Conservation (phyloP, 1,140 invertebrate genomes). For the Odontomachus brunneus region DNA sequence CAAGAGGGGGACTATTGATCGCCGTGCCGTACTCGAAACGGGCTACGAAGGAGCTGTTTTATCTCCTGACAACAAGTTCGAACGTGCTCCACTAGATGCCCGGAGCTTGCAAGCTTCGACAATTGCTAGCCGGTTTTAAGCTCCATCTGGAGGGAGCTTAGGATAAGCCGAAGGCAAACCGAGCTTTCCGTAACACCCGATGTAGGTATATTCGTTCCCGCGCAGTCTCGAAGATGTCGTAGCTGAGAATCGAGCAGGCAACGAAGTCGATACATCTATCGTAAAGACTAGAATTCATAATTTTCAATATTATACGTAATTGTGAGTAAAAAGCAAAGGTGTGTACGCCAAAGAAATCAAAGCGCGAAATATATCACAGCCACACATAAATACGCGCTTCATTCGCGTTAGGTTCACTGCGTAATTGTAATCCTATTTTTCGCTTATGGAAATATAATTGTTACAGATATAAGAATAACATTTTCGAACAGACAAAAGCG, state of each 20-base stretch:
- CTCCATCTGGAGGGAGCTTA: constrained; percentile 62
- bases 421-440: too few relatives aligned
- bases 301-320: too few relatives aligned
- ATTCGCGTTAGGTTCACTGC: too few relatives aligned
- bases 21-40: constrained; percentile 4
- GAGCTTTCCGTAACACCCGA: constrained; percentile 24
- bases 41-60: constrained; percentile 75
- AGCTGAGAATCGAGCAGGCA: neutral
- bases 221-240: neutral
- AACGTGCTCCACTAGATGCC: constrained; percentile 69
- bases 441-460: too few relatives aligned
- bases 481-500: too few relatives aligned
- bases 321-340: too few relatives aligned
- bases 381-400: too few relatives aligned
- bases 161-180: constrained; percentile 21
- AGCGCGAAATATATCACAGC: too few relatives aligned
- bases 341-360: too few relatives aligned
- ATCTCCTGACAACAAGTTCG: constrained; percentile 65
- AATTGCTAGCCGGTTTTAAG: constrained; percentile 22
- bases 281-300: neutral
- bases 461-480: too few relatives aligned
- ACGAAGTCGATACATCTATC: neutral
- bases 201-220: constrained; percentile 8
- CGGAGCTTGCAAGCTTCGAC: constrained; percentile 70
- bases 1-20: constrained; percentile 77